Evolutionary conservation across 1,140 invertebrate species (phyloP).

Genomic region (Pemphigus obesinymphae): DNA sequence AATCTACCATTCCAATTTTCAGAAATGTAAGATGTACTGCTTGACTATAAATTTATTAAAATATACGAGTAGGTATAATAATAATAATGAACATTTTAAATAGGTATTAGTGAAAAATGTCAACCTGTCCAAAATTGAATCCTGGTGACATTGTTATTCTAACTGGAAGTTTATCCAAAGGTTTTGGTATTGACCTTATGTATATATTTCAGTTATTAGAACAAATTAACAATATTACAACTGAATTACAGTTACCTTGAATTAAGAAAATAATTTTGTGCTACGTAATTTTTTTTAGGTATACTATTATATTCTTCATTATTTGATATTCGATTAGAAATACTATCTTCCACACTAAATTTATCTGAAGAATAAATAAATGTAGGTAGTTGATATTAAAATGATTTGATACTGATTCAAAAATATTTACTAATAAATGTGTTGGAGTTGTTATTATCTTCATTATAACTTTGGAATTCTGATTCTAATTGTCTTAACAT

Average conservation of each 20-base stretch:
- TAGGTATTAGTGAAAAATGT: not conserved
- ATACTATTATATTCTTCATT: not conserved
- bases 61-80: not conserved
- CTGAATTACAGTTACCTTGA: not conserved
- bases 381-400: not conserved
- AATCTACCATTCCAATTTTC: not conserved
- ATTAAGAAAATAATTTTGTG: not conserved
- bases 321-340: not conserved
- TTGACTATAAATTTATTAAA: not conserved
- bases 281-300: constrained; percentile 18
- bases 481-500: not conserved
- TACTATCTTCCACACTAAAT: not conserved
- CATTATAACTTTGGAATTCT: not conserved
- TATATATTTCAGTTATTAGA: too few species aligned
- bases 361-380: not conserved
- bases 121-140: not conserved
- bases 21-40: not conserved
- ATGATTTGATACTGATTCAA: not conserved
- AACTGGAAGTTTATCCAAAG: not conserved
- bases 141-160: not conserved
- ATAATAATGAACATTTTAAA: not conserved
- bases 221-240: not conserved
- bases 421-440: not conserved
- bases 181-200: not conserved
- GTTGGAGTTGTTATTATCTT: not conserved